Evolutionary conservation across 1,140 invertebrate species (phyloP).

Genomic region (Globodera rostochiensis): DNA sequence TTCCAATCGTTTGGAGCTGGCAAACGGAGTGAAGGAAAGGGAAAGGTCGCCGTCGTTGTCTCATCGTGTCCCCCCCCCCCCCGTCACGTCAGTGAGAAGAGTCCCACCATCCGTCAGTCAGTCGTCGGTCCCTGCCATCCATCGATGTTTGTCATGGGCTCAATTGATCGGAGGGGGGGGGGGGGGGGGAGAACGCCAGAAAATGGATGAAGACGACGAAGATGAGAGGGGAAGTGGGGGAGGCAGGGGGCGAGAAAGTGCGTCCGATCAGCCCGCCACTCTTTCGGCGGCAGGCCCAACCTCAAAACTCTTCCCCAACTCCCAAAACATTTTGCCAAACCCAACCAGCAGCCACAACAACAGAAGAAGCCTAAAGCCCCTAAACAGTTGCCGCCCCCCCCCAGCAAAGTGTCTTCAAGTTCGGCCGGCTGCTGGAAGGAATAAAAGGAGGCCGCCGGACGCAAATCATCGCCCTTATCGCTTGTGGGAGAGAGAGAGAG

Average conservation of each 20-base stretch:
- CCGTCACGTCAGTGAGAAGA: neutral
- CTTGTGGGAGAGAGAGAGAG: no score
- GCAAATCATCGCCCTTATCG: neutral
- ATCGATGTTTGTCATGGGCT: neutral
- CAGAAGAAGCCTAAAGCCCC: neutral
- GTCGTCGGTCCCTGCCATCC: neutral
- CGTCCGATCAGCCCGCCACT: neutral
- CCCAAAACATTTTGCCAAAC: neutral
- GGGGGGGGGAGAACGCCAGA: neutral
- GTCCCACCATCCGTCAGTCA: neutral
- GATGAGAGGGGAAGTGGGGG: no score
- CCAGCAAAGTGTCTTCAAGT: neutral
- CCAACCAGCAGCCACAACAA: neutral
- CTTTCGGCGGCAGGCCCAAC: neutral
- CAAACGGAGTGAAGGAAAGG: neutral
- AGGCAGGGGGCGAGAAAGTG: neutral
- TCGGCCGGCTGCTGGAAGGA: neutral
- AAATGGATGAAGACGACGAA: neutral
- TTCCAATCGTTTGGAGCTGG: neutral
- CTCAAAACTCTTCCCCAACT: neutral
- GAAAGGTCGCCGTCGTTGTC: constrained; percentile 17
- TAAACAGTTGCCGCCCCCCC: neutral
- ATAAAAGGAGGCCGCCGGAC: neutral
- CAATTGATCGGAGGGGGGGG: neutral
- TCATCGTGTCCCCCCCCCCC: neutral